A percentile compares a stretch with the other conserved stretches of the same genome.
These are phyloP conservation scores for Tretioscincus oriximinensis DNA, from an alignment of 2,113 vertebrate species.

Conservation along the genomic window DNA sequence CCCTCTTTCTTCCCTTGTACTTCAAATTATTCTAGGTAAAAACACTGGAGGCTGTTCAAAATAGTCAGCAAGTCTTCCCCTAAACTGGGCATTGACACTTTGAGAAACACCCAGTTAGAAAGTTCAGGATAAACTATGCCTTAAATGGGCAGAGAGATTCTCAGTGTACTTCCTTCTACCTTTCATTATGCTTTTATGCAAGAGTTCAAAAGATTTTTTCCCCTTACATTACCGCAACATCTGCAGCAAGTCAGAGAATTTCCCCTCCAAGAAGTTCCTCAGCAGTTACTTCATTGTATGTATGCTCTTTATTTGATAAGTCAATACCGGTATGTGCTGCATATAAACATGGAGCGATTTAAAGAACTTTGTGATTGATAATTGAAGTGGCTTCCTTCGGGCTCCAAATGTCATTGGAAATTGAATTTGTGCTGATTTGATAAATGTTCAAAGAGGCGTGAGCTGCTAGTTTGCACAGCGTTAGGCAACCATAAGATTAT, in stretches of 20 bases:
- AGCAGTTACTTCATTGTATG: neutral
- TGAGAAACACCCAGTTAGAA: neutral
- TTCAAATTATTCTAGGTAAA: neutral
- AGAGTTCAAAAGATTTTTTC: neutral
- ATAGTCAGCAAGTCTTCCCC: neutral
- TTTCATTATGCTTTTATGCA: neutral
- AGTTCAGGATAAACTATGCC: constrained; percentile 2
- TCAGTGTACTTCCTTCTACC: neutral
- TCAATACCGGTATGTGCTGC: neutral
- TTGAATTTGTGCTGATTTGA: neutral
- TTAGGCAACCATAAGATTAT: constrained; percentile 25
- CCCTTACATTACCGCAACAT: neutral
- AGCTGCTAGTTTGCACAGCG: neutral
- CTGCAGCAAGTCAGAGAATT: neutral
- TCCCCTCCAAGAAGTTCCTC: neutral
- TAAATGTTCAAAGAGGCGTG: neutral
- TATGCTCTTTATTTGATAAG: neutral
- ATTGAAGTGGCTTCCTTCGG: neutral
- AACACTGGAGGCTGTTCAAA: neutral
- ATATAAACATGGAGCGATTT: neutral
- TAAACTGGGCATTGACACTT: neutral
- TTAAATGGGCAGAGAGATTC: neutral
- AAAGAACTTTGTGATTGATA: neutral
- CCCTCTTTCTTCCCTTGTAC: neutral
- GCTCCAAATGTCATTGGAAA: constrained; percentile 8